Conservation (phyloP, 2,888 invertebrate species). For the Colletes collaris region DNA sequence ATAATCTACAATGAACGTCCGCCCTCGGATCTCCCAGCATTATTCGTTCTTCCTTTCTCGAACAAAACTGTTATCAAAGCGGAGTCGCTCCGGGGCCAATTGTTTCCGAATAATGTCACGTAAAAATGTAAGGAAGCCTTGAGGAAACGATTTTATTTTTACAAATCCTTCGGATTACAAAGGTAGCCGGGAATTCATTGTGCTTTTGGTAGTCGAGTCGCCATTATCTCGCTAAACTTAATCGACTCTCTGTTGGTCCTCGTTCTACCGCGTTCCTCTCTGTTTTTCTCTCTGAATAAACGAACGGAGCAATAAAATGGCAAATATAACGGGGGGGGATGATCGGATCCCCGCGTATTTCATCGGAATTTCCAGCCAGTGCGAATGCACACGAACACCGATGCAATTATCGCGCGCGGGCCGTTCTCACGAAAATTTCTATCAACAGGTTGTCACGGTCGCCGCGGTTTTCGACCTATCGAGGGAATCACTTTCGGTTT, state of each 20-base stretch:
- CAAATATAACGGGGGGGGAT: neutral
- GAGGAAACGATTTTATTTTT: neutral
- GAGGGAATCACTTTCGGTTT: slow-evolving; percentile 43
- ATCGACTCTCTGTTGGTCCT: neutral
- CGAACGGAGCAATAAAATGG: neutral
- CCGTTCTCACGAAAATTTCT: slow-evolving; percentile 57
- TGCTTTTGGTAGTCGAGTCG: neutral
- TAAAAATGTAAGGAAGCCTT: neutral
- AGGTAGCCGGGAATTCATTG: neutral
- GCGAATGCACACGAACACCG: slow-evolving; percentile 17
- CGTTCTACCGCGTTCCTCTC: too few relatives aligned
- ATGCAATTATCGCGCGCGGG: slow-evolving; percentile 54
- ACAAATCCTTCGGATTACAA: neutral
- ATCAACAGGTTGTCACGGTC: slow-evolving; percentile 72
- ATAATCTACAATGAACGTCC: slow-evolving; percentile 3
- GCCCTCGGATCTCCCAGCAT: neutral
- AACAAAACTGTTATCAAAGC: neutral
- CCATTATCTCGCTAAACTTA: neutral
- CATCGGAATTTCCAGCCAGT: slow-evolving; percentile 7
- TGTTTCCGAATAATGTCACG: neutral
- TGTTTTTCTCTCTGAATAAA: too few relatives aligned
- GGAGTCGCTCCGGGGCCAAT: neutral
- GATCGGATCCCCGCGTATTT: too few relatives aligned
- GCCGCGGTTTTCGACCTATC: slow-evolving; percentile 44
- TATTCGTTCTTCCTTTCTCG: neutral